A percentile compares a stretch with the other conserved stretches of the same genome.
Evolutionary conservation across 2,113 vertebrate species (phyloP).

Genomic region (Thunnus thynnus): DNA sequence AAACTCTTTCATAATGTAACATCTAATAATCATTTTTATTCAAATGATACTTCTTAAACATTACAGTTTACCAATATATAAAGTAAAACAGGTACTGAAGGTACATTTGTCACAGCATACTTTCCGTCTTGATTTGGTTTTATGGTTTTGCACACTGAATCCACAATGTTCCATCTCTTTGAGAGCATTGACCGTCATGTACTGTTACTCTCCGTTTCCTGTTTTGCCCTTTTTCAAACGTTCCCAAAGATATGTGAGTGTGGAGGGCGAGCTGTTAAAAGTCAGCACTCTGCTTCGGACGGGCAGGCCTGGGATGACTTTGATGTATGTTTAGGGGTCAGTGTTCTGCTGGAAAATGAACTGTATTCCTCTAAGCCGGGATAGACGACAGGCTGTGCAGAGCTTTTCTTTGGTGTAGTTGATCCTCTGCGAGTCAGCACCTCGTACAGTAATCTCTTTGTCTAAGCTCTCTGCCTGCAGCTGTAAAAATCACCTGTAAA

Average conservation of each 20-base stretch:
- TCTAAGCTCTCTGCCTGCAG: neutral
- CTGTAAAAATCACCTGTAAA: neutral
- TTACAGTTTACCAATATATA: no score
- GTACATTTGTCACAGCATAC: no score
- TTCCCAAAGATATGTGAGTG: neutral
- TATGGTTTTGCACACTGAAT: no score
- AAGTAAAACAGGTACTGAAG: no score
- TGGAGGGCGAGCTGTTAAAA: neutral
- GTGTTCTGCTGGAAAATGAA: neutral
- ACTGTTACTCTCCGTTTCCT: no score
- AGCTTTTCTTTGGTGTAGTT: neutral
- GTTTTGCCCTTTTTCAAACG: neutral
- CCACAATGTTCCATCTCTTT: no score
- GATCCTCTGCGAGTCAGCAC: neutral
- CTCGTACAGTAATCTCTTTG: neutral
- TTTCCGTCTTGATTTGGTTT: no score
- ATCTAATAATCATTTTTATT: no score
- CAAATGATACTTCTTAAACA: no score
- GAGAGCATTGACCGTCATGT: no score
- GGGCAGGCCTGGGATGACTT: neutral
- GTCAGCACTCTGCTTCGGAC: neutral
- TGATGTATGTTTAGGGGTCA: neutral
- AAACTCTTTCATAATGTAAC: no score
- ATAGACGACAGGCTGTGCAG: neutral
- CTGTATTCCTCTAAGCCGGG: neutral